phyloP scores from a whole-genome alignment of 2,113 vertebrate species.

The Urocolius indicus region DNA sequence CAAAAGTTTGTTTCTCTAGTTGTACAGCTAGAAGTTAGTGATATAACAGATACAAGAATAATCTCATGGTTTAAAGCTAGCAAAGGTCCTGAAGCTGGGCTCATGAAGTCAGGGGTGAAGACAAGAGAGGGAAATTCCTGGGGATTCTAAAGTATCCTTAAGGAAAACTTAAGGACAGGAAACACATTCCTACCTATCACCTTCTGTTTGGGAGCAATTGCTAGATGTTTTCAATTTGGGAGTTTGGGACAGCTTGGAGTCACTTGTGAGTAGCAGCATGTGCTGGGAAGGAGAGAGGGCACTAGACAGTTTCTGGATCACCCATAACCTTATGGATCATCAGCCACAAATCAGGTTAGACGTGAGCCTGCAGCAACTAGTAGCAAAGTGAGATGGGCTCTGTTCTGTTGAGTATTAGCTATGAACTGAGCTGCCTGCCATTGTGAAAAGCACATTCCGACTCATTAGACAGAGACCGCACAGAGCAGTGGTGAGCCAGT shows the following conservation, averaged over 20 bases:
- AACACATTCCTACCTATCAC: too few species aligned
- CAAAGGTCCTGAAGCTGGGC: not conserved
- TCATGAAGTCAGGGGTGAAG: not conserved
- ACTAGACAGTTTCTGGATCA: not conserved
- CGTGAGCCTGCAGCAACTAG: not conserved
- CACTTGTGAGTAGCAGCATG: not conserved
- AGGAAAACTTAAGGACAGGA: too few species aligned
- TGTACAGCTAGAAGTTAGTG: not conserved
- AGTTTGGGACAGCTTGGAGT: not conserved
- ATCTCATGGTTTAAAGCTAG: not conserved
- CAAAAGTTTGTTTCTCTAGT: not conserved
- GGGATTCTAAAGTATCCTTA: too few species aligned
- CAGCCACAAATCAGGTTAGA: not conserved
- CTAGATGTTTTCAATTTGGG: too few species aligned
- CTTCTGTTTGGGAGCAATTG: too few species aligned
- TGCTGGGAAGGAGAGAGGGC: fast-evolving
- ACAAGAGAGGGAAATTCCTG: not conserved
- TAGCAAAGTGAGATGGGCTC: not conserved
- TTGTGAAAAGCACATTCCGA: not conserved
- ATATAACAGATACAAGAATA: not conserved
- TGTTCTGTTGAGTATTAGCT: not conserved
- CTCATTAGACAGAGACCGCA: not conserved
- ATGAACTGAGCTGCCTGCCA: not conserved
- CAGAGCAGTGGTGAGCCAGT: not conserved
- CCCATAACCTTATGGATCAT: not conserved